These are phyloP conservation scores for Drosophila rhopaloa DNA, from an alignment of 1,140 invertebrate genomes.

Conservation along the genomic window DNA sequence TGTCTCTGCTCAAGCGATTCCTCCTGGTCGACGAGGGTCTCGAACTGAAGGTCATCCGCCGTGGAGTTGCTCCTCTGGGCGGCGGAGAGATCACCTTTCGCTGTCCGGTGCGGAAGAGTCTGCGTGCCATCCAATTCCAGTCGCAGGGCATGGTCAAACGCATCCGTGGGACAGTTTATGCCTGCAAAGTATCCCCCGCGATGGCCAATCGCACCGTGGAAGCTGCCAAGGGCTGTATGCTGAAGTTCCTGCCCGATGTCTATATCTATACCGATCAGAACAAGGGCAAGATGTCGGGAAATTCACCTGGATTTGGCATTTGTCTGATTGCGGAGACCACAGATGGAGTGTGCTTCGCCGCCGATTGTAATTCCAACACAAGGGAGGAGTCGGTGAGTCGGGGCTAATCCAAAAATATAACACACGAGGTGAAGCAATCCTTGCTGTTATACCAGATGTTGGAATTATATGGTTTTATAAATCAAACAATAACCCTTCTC, in stretches of 20 bases:
- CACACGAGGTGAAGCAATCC: too few relatives aligned
- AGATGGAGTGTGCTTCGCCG: slow-evolving; percentile 91
- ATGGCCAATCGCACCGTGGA: slow-evolving; percentile 97
- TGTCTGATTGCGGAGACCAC: slow-evolving; percentile 96
- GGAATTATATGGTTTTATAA: background rate
- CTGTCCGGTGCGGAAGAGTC: slow-evolving; percentile 90
- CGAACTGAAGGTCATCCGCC: slow-evolving; percentile 92
- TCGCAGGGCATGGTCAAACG: slow-evolving; percentile 97
- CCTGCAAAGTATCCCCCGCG: slow-evolving; percentile 92
- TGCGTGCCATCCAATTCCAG: slow-evolving; percentile 87
- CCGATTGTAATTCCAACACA: slow-evolving; percentile 87
- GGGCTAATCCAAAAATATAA: too few relatives aligned
- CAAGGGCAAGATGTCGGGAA: slow-evolving; percentile 93
- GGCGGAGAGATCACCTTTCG: slow-evolving; percentile 96
- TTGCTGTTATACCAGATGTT: too few relatives aligned
- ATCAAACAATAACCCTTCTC: background rate
- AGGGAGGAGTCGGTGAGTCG: slow-evolving; percentile 63
- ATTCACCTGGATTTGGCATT: slow-evolving; percentile 96
- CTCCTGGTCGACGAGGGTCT: slow-evolving; percentile 95
- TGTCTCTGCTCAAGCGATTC: slow-evolving; percentile 94
- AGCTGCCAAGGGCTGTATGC: slow-evolving; percentile 94
- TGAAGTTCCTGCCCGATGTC: slow-evolving; percentile 97
- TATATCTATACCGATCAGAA: slow-evolving; percentile 97
- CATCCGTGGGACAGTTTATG: slow-evolving; percentile 91
- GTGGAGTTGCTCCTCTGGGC: slow-evolving; percentile 93